Percentiles rank a stretch among this genome's conserved stretches.
These are phyloP conservation scores for Bemisia tabaci DNA, from an alignment of 1,140 invertebrate species.

Conservation along the genomic window DNA sequence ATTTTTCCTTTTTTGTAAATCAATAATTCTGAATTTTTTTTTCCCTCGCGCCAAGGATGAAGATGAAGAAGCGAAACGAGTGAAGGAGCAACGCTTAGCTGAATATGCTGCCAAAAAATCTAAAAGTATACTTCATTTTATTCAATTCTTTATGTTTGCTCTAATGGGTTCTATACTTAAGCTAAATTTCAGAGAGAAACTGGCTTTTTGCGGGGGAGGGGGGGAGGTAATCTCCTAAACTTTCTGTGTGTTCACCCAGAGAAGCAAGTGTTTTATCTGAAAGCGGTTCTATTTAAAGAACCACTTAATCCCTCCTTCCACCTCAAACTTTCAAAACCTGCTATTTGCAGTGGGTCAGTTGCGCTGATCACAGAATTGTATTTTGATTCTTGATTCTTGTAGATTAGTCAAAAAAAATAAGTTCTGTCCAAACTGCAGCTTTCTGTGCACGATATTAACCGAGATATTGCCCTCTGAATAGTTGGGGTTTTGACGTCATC, in stretches of 20 bases:
- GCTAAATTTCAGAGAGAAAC: constrained; percentile 11
- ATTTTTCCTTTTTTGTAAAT: constrained; percentile 10
- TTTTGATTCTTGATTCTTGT: too few relatives aligned
- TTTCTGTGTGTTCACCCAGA: constrained; percentile 18
- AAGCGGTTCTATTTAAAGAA: too few relatives aligned
- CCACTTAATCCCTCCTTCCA: too few relatives aligned
- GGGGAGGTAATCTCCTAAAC: constrained; percentile 24
- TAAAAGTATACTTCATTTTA: constrained; percentile 39
- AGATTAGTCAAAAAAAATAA: too few relatives aligned
- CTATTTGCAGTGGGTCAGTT: too few relatives aligned
- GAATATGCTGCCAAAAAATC: constrained; percentile 90
- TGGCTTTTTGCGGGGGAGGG: constrained; percentile 17
- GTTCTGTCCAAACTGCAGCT: too few relatives aligned
- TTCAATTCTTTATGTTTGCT: neutral
- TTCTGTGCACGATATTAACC: too few relatives aligned
- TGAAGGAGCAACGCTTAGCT: constrained; percentile 71
- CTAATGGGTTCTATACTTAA: constrained; percentile 8
- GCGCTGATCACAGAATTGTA: too few relatives aligned
- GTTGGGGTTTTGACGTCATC: too few relatives aligned
- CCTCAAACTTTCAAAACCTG: too few relatives aligned
- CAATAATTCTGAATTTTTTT: constrained; percentile 12
- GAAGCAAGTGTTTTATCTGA: too few relatives aligned
- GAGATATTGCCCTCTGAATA: too few relatives aligned
- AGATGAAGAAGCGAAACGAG: constrained; percentile 51
- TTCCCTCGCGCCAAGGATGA: constrained; percentile 53